Base-by-base conservation (phyloP, 2,888 invertebrate species). In the Matsumyia berberina region DNA sequence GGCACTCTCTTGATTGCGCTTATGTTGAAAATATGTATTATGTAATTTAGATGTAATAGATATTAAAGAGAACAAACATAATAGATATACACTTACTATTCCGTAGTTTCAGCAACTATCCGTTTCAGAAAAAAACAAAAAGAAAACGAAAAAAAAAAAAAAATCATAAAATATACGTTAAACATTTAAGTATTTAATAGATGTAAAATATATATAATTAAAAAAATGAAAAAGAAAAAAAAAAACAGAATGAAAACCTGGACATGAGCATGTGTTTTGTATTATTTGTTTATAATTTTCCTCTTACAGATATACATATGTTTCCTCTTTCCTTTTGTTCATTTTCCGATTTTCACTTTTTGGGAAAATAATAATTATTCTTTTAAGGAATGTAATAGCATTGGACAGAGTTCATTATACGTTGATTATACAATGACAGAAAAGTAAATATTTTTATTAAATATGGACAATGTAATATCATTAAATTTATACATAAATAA, bases 401-500 rank as follows among this genome's bases (percentile, higher is more conserved):
- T 81, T 81, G 86, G 83, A 76, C 67, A 70, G 70, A 79, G 74
- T 76, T 83, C 60, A 69, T 76, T n/a, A n/a, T n/a, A n/a, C n/a
- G n/a, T 70, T 78, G 58, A 73, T 73, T 81, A 51, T 72, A 78
- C 81, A 86, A 86, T 77, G 76, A 77, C 77, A 73, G 77, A 82
- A 69, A 82, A 58, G 51, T 72, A 82, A 86, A 81, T 81, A 86
- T 77, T 86, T 86, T 86, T 86, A 82, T 77, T 82, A 86, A 82
- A 77, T 82, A 81, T 82, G 72, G 62, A 86, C 77, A 81, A 81
- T 86, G 81, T 86, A 82, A 86, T 86, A 82, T 82, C 81, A 86
- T 69, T 86, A 86, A 86, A 86, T 86, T 86, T 85, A 85, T 85
- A 85, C 85, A 79, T 85, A 79, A 85, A 85, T 85, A 85, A 85